Evolutionary conservation across 2,113 vertebrate species (phyloP), one percentile per base, ranked within the genome.

Genomic region (Peromyscus leucopus): DNA sequence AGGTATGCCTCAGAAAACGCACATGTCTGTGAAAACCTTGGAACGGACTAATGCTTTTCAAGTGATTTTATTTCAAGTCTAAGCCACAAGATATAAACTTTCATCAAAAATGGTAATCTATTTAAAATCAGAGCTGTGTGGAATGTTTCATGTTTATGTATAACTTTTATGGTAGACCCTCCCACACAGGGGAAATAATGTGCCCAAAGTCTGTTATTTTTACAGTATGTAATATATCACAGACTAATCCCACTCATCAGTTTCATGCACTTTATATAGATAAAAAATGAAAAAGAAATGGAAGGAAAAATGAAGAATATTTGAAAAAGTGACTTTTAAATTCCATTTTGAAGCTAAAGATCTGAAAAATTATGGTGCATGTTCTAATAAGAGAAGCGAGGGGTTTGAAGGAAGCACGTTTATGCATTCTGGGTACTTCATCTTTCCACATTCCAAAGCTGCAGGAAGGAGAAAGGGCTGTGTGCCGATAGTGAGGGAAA

Each of bases 31-130:
- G 95, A 96, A 97, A 96, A 96, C 93, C 63, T 90, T 98, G 96
- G 96, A 97, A 96, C 88, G 69, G 93, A 95, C 74, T 75, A 98
- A 93, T 96, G 93, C 91, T 96, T 95, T 97, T 97, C 89, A 97
- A 97, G 89, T 76, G 83, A 97, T 97, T 97, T 98, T 95, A 95
- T 97, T 98, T 98, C 96, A 95, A 51, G 95, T 93, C 91, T 97
- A 97, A 96, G 94, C 96, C 97, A 97, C 96, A 97, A 98, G 97
- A 92, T 98, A 95, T 94, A 97, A 97, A 97, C 98, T 97, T 98
- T 98, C 96, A 98, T 98, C 92, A 98, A 97, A 98, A 98, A 98
- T 98, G 97, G 92, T 97, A 97, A 98, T 98, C 96, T 98, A 96
- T 97, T 98, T 98, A 96, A 98, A 98, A 97, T 94, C 61, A 91